phyloP scores from a whole-genome alignment of 2,888 invertebrate species.

The Bellardia pandia region DNA sequence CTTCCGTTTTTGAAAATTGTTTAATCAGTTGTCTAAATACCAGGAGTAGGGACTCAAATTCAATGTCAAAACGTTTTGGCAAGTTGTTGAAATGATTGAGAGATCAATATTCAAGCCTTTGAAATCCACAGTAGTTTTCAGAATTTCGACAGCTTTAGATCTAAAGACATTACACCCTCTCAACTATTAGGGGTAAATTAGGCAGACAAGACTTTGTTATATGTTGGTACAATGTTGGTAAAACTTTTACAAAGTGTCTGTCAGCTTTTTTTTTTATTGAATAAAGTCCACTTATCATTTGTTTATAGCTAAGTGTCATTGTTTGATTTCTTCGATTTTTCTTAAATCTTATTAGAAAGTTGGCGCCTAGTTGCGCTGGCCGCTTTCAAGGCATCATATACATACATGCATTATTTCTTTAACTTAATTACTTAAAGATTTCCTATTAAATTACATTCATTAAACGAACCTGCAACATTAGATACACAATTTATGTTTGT shows the following conservation, averaged over 20 bases:
- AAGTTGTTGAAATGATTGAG: conserved; percentile 11
- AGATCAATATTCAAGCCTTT: conserved; percentile 2
- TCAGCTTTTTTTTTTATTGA: background rate
- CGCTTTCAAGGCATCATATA: no score
- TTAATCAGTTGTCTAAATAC: no score
- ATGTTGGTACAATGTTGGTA: background rate
- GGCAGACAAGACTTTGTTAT: background rate
- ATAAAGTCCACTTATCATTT: background rate
- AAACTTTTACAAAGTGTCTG: background rate
- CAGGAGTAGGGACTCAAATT: background rate
- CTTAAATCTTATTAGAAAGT: background rate
- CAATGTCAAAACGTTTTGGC: background rate
- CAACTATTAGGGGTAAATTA: background rate
- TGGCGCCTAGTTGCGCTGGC: background rate
- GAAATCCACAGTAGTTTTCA: background rate
- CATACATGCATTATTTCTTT: background rate
- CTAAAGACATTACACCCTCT: background rate
- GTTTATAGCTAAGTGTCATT: background rate
- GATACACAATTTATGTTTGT: background rate
- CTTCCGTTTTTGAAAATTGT: background rate
- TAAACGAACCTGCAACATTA: background rate
- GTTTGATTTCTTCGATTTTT: background rate
- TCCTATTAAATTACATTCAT: background rate
- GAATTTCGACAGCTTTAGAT: conserved; percentile 12
- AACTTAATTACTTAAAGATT: background rate